Evolutionary conservation across 2,888 invertebrate species (phyloP).

Genomic region (Thalpophila matura): DNA sequence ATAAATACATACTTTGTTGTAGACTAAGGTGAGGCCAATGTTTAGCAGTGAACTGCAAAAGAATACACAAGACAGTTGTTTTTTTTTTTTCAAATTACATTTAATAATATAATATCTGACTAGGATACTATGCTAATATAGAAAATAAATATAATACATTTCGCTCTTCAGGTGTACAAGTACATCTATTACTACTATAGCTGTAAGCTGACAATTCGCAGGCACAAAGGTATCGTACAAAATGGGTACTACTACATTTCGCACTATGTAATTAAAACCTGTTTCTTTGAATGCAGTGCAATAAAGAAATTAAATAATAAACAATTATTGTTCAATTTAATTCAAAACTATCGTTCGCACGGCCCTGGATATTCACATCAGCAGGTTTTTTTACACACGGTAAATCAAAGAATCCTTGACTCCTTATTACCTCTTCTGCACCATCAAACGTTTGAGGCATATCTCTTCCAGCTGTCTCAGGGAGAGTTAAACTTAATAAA

Average conservation of each 20-base stretch:
- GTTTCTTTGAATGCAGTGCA: not conserved
- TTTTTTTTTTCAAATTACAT: too few relatives aligned
- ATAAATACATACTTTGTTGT: too few relatives aligned
- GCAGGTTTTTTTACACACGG: constrained; percentile 66
- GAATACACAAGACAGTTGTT: too few relatives aligned
- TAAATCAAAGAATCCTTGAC: constrained; percentile 73
- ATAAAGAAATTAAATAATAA: not conserved
- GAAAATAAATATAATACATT: too few relatives aligned
- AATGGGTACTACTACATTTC: not conserved
- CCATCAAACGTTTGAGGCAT: constrained; percentile 84
- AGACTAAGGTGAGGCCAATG: too few relatives aligned
- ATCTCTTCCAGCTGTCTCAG: constrained; percentile 80
- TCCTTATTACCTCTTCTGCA: constrained; percentile 74
- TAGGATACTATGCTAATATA: not conserved
- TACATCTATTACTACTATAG: not conserved
- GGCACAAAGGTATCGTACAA: not conserved
- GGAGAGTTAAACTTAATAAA: constrained; percentile 71
- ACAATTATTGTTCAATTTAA: not conserved
- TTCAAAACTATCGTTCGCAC: constrained; percentile 46
- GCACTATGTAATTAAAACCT: not conserved
- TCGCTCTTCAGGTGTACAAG: not conserved
- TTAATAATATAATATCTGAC: not conserved
- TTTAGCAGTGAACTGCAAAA: too few relatives aligned
- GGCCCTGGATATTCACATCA: not conserved
- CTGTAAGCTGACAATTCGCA: not conserved